Percentiles rank a stretch among this genome's conserved stretches.
Conservation (phyloP, 2,888 invertebrate genomes). For the Mesorhabditis sp. region DNA sequence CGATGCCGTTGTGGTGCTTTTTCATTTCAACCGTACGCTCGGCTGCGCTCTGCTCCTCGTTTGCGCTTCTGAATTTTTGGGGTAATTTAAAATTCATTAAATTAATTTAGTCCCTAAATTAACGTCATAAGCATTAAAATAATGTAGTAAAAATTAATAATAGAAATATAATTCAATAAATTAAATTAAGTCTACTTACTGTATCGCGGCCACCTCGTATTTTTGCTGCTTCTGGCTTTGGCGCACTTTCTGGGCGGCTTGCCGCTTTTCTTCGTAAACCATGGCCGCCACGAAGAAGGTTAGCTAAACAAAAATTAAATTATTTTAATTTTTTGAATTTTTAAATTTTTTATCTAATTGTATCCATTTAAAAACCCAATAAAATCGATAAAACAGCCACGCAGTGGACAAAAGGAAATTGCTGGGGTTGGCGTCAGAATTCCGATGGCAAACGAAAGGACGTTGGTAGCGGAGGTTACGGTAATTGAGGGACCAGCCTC, state of each 20-base stretch:
- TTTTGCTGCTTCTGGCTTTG: too few relatives aligned
- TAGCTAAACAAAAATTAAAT: slow-evolving; percentile 15
- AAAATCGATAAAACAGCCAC: slow-evolving; percentile 40
- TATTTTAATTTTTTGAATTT: too few relatives aligned
- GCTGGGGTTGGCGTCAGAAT: slow-evolving; percentile 43
- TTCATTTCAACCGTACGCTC: neutral
- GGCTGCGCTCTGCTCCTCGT: neutral
- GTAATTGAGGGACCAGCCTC: slow-evolving; percentile 47
- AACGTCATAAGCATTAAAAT: neutral
- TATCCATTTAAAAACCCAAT: too few relatives aligned
- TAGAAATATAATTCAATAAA: too few relatives aligned
- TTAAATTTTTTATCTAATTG: too few relatives aligned
- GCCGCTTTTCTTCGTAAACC: slow-evolving; percentile 36
- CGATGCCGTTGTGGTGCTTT: slow-evolving; percentile 33
- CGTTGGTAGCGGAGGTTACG: slow-evolving; percentile 45
- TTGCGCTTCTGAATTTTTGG: neutral
- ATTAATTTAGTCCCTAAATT: neutral
- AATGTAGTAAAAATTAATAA: neutral
- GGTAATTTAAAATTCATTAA: neutral
- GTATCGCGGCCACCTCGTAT: too few relatives aligned
- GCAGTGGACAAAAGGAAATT: slow-evolving; percentile 44
- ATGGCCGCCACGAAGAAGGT: slow-evolving; percentile 45
- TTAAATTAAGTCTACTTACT: too few relatives aligned
- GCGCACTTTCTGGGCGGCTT: neutral
- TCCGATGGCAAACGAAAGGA: slow-evolving; percentile 43